Conservation (phyloP, 2,888 invertebrate genomes). For the Cephalotes varians region DNA sequence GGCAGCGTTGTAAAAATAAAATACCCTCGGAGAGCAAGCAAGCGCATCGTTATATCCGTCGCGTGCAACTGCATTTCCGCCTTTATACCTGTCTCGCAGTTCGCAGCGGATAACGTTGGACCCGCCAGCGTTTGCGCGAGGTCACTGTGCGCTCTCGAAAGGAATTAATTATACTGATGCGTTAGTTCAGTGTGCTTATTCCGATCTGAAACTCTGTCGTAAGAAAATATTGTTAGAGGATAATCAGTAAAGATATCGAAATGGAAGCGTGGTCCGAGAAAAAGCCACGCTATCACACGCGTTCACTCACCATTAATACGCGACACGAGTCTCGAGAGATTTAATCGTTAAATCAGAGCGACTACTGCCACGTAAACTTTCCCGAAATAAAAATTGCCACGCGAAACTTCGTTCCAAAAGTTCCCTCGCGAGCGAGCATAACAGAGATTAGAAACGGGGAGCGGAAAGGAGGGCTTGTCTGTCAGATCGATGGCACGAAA, state of each 20-base stretch:
- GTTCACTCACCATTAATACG: slow-evolving; percentile 16
- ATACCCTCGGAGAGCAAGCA: slow-evolving; percentile 28
- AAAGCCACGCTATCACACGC: background rate
- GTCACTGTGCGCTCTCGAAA: slow-evolving; percentile 16
- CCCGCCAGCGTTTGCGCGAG: slow-evolving; percentile 32
- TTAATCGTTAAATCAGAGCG: slow-evolving; percentile 66
- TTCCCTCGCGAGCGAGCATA: slow-evolving; percentile 30
- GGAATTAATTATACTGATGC: slow-evolving; percentile 45
- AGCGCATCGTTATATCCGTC: slow-evolving; percentile 50
- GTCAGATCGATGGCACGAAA: slow-evolving; percentile 64
- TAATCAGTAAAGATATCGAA: background rate
- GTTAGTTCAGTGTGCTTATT: background rate
- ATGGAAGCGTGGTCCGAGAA: background rate
- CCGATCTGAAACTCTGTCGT: slow-evolving; percentile 20
- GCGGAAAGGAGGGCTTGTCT: background rate
- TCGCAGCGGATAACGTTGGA: slow-evolving; percentile 32
- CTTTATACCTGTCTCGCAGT: slow-evolving; percentile 43
- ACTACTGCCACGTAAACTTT: slow-evolving; percentile 59
- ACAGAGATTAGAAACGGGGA: slow-evolving; percentile 42
- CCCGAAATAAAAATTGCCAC: slow-evolving; percentile 58
- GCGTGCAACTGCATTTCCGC: slow-evolving; percentile 51
- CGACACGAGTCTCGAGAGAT: slow-evolving; percentile 43
- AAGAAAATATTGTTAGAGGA: background rate
- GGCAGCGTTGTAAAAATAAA: slow-evolving; percentile 50
- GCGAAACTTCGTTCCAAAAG: slow-evolving; percentile 47